Evolutionary conservation across 2,797 vertebrate genomes (phyloP).

Genomic region (Emydoidea blandingii): DNA sequence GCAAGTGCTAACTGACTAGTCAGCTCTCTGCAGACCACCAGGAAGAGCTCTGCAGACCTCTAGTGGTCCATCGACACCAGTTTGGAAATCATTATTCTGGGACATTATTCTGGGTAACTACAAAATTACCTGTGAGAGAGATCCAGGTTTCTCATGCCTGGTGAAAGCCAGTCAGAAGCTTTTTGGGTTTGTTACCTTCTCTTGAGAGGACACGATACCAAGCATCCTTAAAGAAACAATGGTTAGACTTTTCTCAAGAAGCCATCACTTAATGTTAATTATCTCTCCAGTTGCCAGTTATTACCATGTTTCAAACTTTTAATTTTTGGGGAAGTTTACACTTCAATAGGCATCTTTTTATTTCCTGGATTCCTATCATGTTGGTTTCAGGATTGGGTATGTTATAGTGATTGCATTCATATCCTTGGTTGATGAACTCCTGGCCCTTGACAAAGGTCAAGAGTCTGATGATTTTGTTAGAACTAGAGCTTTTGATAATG

Average conservation of each 20-base stretch:
- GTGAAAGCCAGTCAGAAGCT: fast-evolving
- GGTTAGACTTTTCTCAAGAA: neutral
- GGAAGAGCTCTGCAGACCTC: fast-evolving
- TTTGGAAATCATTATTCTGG: neutral
- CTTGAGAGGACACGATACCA: neutral
- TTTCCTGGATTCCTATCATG: fast-evolving
- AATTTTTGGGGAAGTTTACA: fast-evolving
- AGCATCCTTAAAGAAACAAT: neutral
- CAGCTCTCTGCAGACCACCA: fast-evolving
- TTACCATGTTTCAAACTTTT: neutral
- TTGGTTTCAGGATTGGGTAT: fast-evolving
- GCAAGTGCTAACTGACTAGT: fast-evolving
- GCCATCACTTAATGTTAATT: neutral
- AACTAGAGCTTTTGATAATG: neutral
- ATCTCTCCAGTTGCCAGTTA: neutral
- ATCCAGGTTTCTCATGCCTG: neutral
- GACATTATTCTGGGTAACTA: fast-evolving
- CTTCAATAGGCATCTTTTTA: fast-evolving
- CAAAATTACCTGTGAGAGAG: neutral
- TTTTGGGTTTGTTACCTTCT: neutral
- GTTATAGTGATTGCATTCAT: fast-evolving
- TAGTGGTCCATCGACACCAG: fast-evolving
- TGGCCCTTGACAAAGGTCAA: neutral
- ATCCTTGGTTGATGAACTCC: fast-evolving
- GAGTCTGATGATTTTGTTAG: neutral